Evolutionary conservation across 2,797 vertebrate species (phyloP), one percentile per base, ranked within the genome.

Genomic region (Ctenochaetus hawaiiensis): DNA sequence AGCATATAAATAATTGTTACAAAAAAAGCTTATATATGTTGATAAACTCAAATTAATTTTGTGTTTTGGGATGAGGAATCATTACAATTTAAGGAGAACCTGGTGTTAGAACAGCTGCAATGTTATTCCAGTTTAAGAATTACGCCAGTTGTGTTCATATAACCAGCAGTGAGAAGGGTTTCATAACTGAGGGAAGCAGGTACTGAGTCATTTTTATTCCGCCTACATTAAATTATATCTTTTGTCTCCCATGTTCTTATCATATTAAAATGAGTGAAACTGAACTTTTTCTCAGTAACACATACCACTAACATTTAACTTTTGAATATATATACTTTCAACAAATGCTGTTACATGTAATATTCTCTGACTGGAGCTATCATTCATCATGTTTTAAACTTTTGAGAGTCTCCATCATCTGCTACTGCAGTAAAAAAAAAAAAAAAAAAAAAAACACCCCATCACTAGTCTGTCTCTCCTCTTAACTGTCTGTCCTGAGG

Each of bases 141-240:
- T 61, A 5, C 11, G 7, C 23, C 11, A 67, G 57, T 18, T 26
- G 14, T 13, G 3, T 66, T 37, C 1, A 6, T 53, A 8, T 39
- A 34, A 64, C 10, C 53, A 60, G 14, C 18, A 47, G 34, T n/a
- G 39, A 41, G 18, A 61, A 16, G 18, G 20, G 30, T 72, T 79
- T 66, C n/a, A 70, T 51, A 41, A 62, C 17, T 60, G 39, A 74
- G 37, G 44, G 53, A 61, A 65, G 57, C 56, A 14, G 37, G 22
- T 44, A 6, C 11, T 60, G 39, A 41, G 37, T 68, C 72, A 74
- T 78, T 23, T 54, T 66, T 63, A 48, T 77, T 14, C 59, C 34
- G 14, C 34, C 22, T 48, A 47, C 17, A 37, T 75, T 53, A 51
- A 65, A 77, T 53, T 23, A 48, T 41, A 22, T 45, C 18, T n/a